Conservation (phyloP, 2,113 vertebrate species). For the Ivindomyrus marchei region DNA sequence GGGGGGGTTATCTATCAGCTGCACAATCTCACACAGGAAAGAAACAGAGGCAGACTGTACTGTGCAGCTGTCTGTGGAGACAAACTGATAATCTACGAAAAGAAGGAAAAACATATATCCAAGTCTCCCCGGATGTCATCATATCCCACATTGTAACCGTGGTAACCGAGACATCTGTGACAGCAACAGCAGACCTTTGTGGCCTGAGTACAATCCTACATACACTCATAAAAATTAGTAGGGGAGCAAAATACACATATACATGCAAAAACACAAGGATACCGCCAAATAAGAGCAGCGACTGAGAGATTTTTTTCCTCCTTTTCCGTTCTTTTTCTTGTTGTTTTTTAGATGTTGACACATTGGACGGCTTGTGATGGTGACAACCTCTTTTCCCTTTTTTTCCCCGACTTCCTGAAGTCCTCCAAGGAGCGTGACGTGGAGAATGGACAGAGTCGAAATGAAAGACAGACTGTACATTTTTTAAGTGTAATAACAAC, state of each 20-base stretch:
- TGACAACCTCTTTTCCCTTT: constrained; percentile 33
- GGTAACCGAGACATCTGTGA: background rate
- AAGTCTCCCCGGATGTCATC: background rate
- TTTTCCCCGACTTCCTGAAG: constrained; percentile 13
- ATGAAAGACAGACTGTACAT: constrained; percentile 62
- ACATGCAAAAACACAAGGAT: background rate
- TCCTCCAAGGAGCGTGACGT: constrained; percentile 25
- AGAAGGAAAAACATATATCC: background rate
- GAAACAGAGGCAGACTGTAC: background rate
- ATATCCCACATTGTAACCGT: background rate
- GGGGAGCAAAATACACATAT: constrained; percentile 3
- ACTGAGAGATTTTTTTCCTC: constrained; percentile 27
- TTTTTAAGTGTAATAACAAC: constrained; percentile 62
- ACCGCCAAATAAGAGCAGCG: constrained; percentile 5
- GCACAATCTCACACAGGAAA: background rate
- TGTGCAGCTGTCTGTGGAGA: background rate
- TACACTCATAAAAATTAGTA: background rate
- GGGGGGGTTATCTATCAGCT: background rate
- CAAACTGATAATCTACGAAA: constrained; percentile 4
- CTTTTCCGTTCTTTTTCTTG: constrained; percentile 39
- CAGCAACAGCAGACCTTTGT: background rate
- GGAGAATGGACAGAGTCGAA: constrained; percentile 27
- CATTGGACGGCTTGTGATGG: constrained; percentile 44
- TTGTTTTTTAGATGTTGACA: constrained; percentile 54
- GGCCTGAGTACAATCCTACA: background rate